Percentiles rank a stretch among this genome's conserved stretches.
Conservation (phyloP, 2,113 vertebrate species). For the Bujurquina vittata region DNA sequence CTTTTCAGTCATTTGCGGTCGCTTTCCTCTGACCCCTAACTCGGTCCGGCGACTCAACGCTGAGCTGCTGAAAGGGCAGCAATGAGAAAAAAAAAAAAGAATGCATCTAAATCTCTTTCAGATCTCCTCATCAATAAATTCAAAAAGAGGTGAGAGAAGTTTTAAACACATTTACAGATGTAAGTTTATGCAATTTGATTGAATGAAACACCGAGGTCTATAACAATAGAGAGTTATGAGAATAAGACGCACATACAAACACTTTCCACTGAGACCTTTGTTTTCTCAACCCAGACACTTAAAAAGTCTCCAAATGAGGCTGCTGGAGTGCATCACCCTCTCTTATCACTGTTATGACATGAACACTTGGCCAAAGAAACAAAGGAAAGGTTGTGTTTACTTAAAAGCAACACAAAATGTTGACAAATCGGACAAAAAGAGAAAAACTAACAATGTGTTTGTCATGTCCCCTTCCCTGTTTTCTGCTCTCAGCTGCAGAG, state of each 20-base stretch:
- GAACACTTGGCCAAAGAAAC: conserved; percentile 23
- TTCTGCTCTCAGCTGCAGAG: background rate
- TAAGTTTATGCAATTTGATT: background rate
- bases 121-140: background rate
- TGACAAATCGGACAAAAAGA: background rate
- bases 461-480: background rate
- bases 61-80: conserved; percentile 1
- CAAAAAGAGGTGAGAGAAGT: background rate
- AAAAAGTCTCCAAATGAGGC: conserved; percentile 7
- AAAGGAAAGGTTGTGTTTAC: conserved; percentile 21
- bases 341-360: conserved; percentile 33
- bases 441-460: background rate
- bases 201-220: background rate
- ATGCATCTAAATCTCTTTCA: background rate
- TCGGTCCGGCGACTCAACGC: background rate
- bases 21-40: conserved; percentile 49
- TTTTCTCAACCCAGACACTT: conserved; percentile 34
- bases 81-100: background rate
- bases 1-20: conserved; percentile 71
- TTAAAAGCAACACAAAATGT: background rate
- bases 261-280: conserved; percentile 23
- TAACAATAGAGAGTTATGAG: background rate
- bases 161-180: background rate
- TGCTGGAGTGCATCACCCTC: conserved; percentile 9
- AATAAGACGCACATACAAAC: background rate